Base-by-base conservation (phyloP, 2,797 vertebrate species). In the Tauraco hartlaubi region DNA sequence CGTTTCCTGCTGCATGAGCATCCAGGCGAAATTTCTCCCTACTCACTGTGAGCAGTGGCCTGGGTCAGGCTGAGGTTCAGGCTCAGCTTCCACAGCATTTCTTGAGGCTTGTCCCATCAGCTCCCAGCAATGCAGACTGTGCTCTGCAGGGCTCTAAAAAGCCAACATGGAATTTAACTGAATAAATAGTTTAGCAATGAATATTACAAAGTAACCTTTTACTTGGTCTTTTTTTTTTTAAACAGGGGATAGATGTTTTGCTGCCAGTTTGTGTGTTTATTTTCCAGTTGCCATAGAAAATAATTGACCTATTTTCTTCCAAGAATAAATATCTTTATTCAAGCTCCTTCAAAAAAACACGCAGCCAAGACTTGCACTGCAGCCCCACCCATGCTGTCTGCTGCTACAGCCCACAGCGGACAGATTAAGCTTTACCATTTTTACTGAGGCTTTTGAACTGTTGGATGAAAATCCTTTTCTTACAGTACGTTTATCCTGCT, bases 201-300 rank as follows among this genome's bases (percentile, higher is more conserved):
- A 92, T 93, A 94, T 94, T 73, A 85, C 85, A 84, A 96, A 96
- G 90, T 96, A 97, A 96, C 85, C 87, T 97, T 96, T 97, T 89
- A 92, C 82, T 93, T 81, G 66, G 46, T 90, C 35, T 81, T 69
- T 73, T 78, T 75, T 90, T 88, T 78, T 78, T 90, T 37, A 61
- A 79, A 85, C 49, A 88, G 64, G 74, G 79, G 54, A 92, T 95
- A 94, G 86, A 92, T 89, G 68, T 93, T 97, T 96, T 95, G 39
- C 94, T 97, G 94, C 95, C 95, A 96, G 95, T 97, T 97, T 96
- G 83, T 82, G 68, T 97, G 96, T 98, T 98, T 98, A 96, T 98
- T 98, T 98, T 97, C 90, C 96, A 96, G 98, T 98, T 97, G 95
- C 98, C 97, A 98, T 98, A 98, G 98, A 92, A 98, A 98, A 98